Base-by-base conservation (phyloP, 2,888 invertebrate species). In the Athalia circularis region DNA sequence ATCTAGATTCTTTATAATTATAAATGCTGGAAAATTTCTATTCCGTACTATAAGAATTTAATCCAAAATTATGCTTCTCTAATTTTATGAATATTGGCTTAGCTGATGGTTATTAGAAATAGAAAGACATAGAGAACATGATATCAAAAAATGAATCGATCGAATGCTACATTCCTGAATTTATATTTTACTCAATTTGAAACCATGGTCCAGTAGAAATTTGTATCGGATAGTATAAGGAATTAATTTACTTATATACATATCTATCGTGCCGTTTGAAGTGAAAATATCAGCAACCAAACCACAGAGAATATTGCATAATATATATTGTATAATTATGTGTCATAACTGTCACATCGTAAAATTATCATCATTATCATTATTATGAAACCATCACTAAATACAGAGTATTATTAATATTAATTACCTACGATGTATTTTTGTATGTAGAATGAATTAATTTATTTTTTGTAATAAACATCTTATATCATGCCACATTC, bases 341-440 rank as follows among this genome's bases (percentile, higher is more conserved):
- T 84, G 80, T 81, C 80, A 79, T 81, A 77, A 78, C 76, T 81
- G 77, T 82, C 79, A 79, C 79, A 65, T 57, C 81, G 80, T 78
- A 77, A 79, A 80, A 80, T 72, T 81, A 79, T 75, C 54, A 76
- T 67, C 52, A 67, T 76, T 75, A 79, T 79, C 81, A 79, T 79
- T 82, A 82, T 83, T 83, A 82, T 82, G 79, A 84, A 84, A 87
- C 84, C 85, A 86, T 86, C 86, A 86, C 84, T 84, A 83, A 83
- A 85, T 87, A 88, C 87, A 88, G 86, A 88, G 88, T 88, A 88
- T 88, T 88, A 88, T 88, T 88, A 85, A 86, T 86, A 88, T 87
- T 86, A 86, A 86, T 86, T 85, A 86, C 84, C 85, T 85, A 62
- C 64, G 62, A 83, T 88, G 87, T 88, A 88, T 88, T 88, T 88